phyloP scores from a whole-genome alignment of 2,797 vertebrate genomes.

The Cyclopterus lumpus region DNA sequence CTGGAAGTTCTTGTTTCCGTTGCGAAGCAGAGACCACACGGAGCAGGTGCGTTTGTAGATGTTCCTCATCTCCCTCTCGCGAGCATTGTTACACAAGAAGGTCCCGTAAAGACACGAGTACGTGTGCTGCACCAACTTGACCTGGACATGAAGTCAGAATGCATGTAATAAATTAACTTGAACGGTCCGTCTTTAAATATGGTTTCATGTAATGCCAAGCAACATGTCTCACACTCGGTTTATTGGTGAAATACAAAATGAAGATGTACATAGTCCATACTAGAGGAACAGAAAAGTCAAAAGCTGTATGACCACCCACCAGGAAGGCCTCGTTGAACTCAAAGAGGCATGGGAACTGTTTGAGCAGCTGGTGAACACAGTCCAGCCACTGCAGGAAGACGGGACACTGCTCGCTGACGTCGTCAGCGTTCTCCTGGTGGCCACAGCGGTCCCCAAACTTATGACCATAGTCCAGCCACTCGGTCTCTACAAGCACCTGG shows the following conservation, averaged over 20 bases:
- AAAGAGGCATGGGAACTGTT: constrained; percentile 98
- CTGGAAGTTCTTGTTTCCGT: constrained; percentile 98
- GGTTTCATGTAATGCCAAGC: not conserved
- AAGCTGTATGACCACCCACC: constrained; percentile 80
- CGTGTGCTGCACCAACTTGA: constrained; percentile 98
- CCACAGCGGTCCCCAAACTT: constrained; percentile 99
- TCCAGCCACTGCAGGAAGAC: constrained; percentile 99
- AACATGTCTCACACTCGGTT: not conserved
- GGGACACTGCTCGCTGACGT: constrained; percentile 97
- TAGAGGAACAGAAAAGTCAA: not conserved
- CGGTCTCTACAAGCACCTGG: constrained; percentile 96
- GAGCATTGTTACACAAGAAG: constrained; percentile 96
- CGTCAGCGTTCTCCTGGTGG: constrained; percentile 95
- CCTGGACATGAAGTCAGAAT: constrained; percentile 76
- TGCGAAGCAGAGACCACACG: constrained; percentile 94
- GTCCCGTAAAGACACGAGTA: constrained; percentile 98
- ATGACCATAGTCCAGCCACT: constrained; percentile 98
- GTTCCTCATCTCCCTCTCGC: constrained; percentile 93
- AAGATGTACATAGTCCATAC: not conserved
- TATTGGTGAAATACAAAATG: not conserved
- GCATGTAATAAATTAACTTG: too few relatives aligned
- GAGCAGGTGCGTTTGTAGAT: constrained; percentile 96
- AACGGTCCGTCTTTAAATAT: not conserved
- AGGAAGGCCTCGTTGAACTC: constrained; percentile 99
- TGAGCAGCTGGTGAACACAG: constrained; percentile 96